phyloP scores from a whole-genome alignment of 2,888 invertebrate genomes.

The Erpobdella octoculata region DNA sequence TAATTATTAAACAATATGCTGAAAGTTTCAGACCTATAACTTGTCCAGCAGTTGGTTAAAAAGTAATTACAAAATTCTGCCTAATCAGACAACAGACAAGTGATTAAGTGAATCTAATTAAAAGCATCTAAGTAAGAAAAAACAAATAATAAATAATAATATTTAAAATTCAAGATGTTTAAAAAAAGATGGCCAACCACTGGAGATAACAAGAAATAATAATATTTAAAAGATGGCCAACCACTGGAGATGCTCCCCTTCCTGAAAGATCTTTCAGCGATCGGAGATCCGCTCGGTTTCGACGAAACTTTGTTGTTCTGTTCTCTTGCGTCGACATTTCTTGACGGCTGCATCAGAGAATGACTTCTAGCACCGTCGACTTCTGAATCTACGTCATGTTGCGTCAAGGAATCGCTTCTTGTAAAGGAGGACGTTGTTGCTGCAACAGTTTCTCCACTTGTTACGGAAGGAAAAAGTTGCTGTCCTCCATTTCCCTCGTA shows the following conservation, averaged over 20 bases:
- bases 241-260: background rate
- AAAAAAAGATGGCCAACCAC: background rate
- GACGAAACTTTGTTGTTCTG: background rate
- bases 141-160: too few relatives aligned
- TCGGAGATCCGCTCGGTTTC: background rate
- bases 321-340: background rate
- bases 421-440: background rate
- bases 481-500: slow-evolving; percentile 17
- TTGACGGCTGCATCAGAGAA: background rate
- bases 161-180: too few relatives aligned
- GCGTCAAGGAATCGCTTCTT: background rate
- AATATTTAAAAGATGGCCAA: background rate
- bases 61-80: too few relatives aligned
- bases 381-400: background rate
- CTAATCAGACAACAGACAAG: too few relatives aligned
- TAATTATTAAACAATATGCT: too few relatives aligned
- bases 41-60: too few relatives aligned
- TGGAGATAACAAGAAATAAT: background rate
- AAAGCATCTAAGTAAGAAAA: too few relatives aligned
- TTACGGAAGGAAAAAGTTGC: background rate
- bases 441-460: background rate
- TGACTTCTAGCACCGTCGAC: background rate
- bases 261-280: background rate
- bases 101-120: too few relatives aligned
- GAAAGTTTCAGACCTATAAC: too few relatives aligned